phyloP scores from a whole-genome alignment of 2,113 vertebrate species.

The Scophthalmus maximus region DNA sequence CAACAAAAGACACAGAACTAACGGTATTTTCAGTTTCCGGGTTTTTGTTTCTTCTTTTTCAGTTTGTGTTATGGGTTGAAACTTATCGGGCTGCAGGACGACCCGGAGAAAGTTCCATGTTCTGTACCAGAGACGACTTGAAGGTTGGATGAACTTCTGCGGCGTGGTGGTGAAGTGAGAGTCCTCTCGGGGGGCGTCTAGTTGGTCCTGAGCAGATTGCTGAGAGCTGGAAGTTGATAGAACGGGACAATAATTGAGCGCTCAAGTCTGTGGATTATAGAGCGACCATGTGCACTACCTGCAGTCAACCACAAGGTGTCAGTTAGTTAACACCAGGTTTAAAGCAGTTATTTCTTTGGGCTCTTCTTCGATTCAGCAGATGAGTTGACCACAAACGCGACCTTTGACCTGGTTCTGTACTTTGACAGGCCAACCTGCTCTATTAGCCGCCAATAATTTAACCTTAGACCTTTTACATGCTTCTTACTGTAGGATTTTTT shows the following conservation, averaged over 20 bases:
- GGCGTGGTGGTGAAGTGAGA: background rate
- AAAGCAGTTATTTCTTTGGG: no score
- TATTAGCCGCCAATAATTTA: no score
- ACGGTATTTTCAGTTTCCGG: background rate
- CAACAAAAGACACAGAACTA: background rate
- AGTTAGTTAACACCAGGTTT: background rate
- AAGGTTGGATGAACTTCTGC: background rate
- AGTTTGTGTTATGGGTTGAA: background rate
- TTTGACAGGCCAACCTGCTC: no score
- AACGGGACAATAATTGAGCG: background rate
- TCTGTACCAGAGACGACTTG: background rate
- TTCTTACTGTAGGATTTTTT: no score
- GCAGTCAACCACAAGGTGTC: background rate
- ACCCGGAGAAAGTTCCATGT: background rate
- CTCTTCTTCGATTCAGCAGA: no score
- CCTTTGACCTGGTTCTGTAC: no score
- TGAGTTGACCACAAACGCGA: no score
- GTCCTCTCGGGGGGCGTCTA: slow-evolving; percentile 22
- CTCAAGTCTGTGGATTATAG: no score
- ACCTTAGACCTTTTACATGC: no score
- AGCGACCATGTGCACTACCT: background rate
- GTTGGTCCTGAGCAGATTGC: slow-evolving; percentile 74
- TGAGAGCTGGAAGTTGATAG: slow-evolving; percentile 66
- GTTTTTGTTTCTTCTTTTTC: no score
- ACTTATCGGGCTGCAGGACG: background rate